phyloP scores from a whole-genome alignment of 2,113 vertebrate genomes.

The Argyrosomus japonicus region DNA sequence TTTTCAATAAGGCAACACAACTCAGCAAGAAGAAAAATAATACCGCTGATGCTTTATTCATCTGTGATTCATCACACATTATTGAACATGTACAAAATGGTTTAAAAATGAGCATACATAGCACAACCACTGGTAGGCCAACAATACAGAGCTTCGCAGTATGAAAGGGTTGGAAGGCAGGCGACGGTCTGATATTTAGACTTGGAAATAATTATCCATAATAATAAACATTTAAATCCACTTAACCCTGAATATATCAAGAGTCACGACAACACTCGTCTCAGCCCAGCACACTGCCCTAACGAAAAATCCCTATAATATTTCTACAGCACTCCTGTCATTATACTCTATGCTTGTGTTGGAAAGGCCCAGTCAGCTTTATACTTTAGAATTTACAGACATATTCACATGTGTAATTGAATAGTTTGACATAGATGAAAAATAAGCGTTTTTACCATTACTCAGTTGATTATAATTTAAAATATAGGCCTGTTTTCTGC shows the following conservation, averaged over 20 bases:
- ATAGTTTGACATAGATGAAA: constrained; percentile 62
- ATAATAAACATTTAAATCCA: constrained; percentile 77
- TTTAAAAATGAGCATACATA: constrained; percentile 86
- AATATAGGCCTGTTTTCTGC: constrained; percentile 58
- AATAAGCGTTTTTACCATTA: constrained; percentile 56
- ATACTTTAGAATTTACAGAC: constrained; percentile 56
- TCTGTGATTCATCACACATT: constrained; percentile 84
- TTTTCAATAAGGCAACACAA: constrained; percentile 82
- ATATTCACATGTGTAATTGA: constrained; percentile 62
- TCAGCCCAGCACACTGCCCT: constrained; percentile 48
- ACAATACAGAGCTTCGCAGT: constrained; percentile 82
- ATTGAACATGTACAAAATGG: constrained; percentile 88
- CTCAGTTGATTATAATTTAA: constrained; percentile 64
- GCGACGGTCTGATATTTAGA: constrained; percentile 79
- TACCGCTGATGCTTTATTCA: constrained; percentile 87
- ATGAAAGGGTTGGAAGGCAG: constrained; percentile 84
- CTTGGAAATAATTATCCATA: constrained; percentile 73
- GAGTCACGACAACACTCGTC: constrained; percentile 74
- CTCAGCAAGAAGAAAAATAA: constrained; percentile 86
- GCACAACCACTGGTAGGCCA: constrained; percentile 84
- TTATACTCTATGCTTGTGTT: constrained; percentile 33
- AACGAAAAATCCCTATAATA: constrained; percentile 38
- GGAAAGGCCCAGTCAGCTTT: constrained; percentile 55
- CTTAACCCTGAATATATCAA: constrained; percentile 79
- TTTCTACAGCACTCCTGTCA: constrained; percentile 29